Base-by-base conservation (phyloP, 2,888 invertebrate species). In the Flabesymbios commensalis region DNA sequence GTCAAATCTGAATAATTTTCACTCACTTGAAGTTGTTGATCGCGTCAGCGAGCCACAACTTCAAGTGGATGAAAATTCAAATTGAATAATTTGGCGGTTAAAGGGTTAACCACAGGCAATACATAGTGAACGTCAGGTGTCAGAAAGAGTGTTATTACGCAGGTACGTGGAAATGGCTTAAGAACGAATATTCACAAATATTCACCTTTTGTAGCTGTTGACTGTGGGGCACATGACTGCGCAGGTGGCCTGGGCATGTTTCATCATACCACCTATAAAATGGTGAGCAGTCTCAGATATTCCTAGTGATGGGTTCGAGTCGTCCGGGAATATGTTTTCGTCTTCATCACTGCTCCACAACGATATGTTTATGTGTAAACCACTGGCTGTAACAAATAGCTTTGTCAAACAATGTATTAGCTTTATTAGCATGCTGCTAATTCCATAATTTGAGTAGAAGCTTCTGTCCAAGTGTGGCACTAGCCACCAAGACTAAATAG, bases 171-270 rank as follows among this genome's bases (percentile, higher is more conserved):
- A 14, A 17, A 7, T 17, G 45, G 45, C 19, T 17, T 14, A 22
- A 45, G 17, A 45, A 22, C 10, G 7, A 7, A 17, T 5, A 52
- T 32, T 32, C 19, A 1, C 2, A 5, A 36, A 43, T 3, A 41
- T 24, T 10, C 19, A 67, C 67, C 74, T 65, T 57, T 71, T 72
- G 57, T 74, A 74, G 59, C 74, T 74, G 63, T 74, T 74, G 28
- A 74, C 61, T 4, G 72, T 70, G n/a, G 74, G 72, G 53, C 70
- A 74, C 41, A 67, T 42, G n/a, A 74, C 39, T 19, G 73, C 73
- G 26, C 67, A 63, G 7, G 69, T 64, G 31, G 62, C 67, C 19
- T 41, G 28, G 2, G 64, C 67, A 33, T 74, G 72, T 5, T 64
- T 45, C 41, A 73, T 42, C 3, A 74, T 41, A 29, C 74, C 74